These are phyloP conservation scores for Falcaria lacertinaria DNA, from an alignment of 2,888 invertebrate genomes.

Conservation along the genomic window DNA sequence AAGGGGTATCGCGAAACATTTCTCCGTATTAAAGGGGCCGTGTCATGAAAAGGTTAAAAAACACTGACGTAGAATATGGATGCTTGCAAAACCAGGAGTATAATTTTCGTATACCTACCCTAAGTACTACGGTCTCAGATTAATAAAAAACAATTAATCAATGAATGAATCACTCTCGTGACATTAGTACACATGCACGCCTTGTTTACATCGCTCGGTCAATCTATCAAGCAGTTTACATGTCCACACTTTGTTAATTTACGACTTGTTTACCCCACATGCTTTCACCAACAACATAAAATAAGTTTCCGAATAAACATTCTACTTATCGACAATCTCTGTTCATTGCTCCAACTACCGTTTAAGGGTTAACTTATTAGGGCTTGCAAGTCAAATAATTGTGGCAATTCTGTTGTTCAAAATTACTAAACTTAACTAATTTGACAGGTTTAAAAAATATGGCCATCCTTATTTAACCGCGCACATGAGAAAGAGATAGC, in stretches of 20 bases:
- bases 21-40: too few species aligned
- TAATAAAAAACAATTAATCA: too few species aligned
- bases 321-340: slow-evolving; percentile 11
- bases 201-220: slow-evolving; percentile 36
- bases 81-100: too few species aligned
- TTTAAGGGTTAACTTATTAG: slow-evolving; percentile 21
- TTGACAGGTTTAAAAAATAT: too few species aligned
- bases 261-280: slow-evolving; percentile 55
- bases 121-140: too few species aligned
- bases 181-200: background rate
- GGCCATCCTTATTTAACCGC: too few species aligned
- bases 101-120: too few species aligned
- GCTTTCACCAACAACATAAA: slow-evolving; percentile 37
- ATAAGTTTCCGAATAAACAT: slow-evolving; percentile 30
- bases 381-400: slow-evolving; percentile 13
- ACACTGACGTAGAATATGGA: too few species aligned
- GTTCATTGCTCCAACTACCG: slow-evolving; percentile 17
- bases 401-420: slow-evolving; percentile 7
- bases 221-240: slow-evolving; percentile 33
- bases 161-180: background rate
- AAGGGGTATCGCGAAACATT: too few species aligned
- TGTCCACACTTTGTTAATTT: slow-evolving; percentile 41
- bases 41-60: too few species aligned
- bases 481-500: too few species aligned
- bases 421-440: too few species aligned